Conservation (phyloP, 1,140 invertebrate species). For the Diachasmimorpha longicaudata region DNA sequence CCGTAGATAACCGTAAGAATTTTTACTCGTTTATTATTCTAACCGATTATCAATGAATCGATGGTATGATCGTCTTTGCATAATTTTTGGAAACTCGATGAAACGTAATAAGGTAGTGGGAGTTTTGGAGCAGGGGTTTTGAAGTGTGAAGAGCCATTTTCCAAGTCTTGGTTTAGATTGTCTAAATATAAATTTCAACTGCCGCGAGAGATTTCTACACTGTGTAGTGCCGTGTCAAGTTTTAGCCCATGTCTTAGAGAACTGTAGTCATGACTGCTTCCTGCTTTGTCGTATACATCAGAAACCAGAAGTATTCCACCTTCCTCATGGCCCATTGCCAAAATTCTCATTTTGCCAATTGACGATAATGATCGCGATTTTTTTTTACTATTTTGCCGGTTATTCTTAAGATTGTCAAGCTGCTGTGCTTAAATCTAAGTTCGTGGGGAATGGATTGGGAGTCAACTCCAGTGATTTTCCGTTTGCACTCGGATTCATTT, state of each 20-base stretch:
- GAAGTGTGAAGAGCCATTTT: conserved; percentile 52
- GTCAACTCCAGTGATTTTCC: too few relatives aligned
- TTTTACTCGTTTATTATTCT: not conserved
- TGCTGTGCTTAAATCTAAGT: not conserved
- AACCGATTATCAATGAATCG: not conserved
- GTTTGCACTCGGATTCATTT: too few relatives aligned
- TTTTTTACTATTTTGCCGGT: not conserved
- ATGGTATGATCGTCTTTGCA: not conserved
- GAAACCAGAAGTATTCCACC: conserved; percentile 32
- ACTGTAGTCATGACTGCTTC: conserved; percentile 32
- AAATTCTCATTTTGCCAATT: conserved; percentile 38
- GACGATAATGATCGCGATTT: conserved; percentile 10
- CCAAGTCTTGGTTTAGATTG: conserved; percentile 61
- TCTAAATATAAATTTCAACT: conserved; percentile 58
- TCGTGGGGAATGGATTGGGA: too few relatives aligned
- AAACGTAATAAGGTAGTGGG: conserved; percentile 26
- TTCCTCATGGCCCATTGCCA: conserved; percentile 34
- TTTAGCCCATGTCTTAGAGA: conserved; percentile 29
- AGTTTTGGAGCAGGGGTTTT: conserved; percentile 15
- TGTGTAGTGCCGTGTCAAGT: conserved; percentile 41
- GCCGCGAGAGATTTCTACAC: conserved; percentile 45
- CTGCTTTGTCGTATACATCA: conserved; percentile 47
- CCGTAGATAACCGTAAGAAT: not conserved
- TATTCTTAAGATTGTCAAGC: not conserved
- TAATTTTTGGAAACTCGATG: not conserved